These are phyloP conservation scores for Petaurus breviceps DNA, from an alignment of 2,113 vertebrate genomes.

Conservation along the genomic window DNA sequence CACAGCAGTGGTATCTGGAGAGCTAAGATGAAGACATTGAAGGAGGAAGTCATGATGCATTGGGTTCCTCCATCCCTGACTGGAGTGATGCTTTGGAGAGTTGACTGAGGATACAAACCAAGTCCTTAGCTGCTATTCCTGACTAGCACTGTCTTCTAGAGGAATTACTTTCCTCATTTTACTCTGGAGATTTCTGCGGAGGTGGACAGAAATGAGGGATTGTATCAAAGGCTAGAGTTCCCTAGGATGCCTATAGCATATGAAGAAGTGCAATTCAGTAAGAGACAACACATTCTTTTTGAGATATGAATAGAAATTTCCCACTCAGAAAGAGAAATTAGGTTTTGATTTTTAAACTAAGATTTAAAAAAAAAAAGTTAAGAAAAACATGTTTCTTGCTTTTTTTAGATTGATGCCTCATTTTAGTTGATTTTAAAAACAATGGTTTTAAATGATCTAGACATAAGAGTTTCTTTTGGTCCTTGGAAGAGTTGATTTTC, in stretches of 20 bases:
- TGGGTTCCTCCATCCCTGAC: background rate
- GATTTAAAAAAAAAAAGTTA: slow-evolving; percentile 22
- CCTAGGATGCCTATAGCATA: fast-evolving
- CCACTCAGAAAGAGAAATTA: slow-evolving; percentile 11
- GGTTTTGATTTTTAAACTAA: slow-evolving; percentile 59
- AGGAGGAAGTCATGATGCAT: background rate
- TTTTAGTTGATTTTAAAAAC: slow-evolving; percentile 67
- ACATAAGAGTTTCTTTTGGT: slow-evolving; percentile 66
- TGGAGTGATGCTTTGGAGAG: background rate
- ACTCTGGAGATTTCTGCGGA: fast-evolving
- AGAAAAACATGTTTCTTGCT: slow-evolving; percentile 32
- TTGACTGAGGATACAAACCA: background rate
- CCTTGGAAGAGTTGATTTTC: slow-evolving; percentile 73
- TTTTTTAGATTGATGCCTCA: background rate
- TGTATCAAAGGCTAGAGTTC: fast-evolving
- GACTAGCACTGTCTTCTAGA: fast-evolving
- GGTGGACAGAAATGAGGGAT: background rate
- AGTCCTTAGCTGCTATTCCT: background rate
- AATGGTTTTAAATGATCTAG: slow-evolving; percentile 67
- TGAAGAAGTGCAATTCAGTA: slow-evolving; percentile 23
- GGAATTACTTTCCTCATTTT: background rate
- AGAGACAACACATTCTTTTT: background rate
- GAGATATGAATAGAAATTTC: slow-evolving; percentile 65
- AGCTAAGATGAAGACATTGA: background rate
- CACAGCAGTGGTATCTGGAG: slow-evolving; percentile 93